Evolutionary conservation across 2,888 invertebrate species (phyloP).

Genomic region (Sesia bembeciformis): DNA sequence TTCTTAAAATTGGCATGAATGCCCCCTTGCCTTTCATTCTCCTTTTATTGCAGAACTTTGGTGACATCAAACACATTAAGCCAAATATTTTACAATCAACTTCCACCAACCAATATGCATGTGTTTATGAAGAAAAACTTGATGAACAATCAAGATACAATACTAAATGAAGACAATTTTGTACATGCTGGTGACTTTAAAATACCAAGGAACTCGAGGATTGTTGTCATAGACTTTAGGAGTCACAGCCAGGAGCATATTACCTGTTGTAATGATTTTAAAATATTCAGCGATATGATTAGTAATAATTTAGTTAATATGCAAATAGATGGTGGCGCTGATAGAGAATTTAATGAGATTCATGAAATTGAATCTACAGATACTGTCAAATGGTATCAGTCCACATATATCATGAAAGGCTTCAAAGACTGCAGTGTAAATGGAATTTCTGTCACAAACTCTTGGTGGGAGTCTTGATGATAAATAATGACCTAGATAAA

Average conservation of each 20-base stretch:
- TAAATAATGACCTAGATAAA: neutral
- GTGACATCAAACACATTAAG: constrained; percentile 59
- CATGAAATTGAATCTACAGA: constrained; percentile 50
- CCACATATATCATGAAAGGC: constrained; percentile 69
- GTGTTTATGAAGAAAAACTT: constrained; percentile 58
- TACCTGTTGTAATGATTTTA: constrained; percentile 52
- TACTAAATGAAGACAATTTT: constrained; percentile 47
- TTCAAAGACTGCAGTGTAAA: constrained; percentile 74
- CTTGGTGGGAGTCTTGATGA: constrained; percentile 46
- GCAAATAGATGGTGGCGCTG: constrained; percentile 18
- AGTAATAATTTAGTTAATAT: constrained; percentile 23
- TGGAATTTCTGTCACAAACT: constrained; percentile 68
- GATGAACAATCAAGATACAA: constrained; percentile 20
- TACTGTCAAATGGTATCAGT: constrained; percentile 66
- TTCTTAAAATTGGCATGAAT: no score
- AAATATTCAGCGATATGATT: constrained; percentile 51
- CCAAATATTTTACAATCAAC: constrained; percentile 44
- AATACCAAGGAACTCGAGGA: constrained; percentile 47
- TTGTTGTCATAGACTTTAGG: constrained; percentile 50
- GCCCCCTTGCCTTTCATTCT: no score
- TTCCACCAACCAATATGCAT: constrained; percentile 64
- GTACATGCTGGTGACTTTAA: constrained; percentile 41
- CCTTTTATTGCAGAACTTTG: constrained; percentile 46
- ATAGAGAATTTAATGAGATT: constrained; percentile 17
- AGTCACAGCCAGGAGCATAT: constrained; percentile 28